These are phyloP conservation scores for Mycalesis mineus DNA, from an alignment of 2,888 invertebrate species.

Conservation along the genomic window DNA sequence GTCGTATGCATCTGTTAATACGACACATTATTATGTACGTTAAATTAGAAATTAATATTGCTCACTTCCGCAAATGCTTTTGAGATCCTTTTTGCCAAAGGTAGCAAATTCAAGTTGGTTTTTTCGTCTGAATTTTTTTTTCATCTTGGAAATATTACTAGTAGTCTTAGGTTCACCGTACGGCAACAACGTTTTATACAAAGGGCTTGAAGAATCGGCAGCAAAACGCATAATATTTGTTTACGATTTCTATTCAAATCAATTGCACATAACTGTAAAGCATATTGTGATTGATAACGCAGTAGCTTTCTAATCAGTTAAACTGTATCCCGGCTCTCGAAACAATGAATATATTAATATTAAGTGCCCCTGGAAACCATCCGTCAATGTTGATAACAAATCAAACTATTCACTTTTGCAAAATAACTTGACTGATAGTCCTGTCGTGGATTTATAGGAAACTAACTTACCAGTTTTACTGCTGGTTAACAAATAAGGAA, in stretches of 20 bases:
- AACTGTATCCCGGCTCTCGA: slow-evolving; percentile 18
- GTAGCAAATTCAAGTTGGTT: no score
- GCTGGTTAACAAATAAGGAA: slow-evolving; percentile 36
- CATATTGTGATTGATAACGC: slow-evolving; percentile 2
- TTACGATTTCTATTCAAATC: neutral
- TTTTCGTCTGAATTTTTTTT: no score
- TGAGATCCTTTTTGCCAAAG: no score
- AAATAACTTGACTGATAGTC: slow-evolving; percentile 30
- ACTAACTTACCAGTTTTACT: slow-evolving; percentile 31
- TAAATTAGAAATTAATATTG: no score
- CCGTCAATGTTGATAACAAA: slow-evolving; percentile 29
- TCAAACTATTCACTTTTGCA: slow-evolving; percentile 30
- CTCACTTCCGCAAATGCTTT: no score
- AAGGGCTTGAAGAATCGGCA: no score
- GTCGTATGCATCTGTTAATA: no score
- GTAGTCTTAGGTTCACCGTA: no score
- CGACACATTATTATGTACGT: no score
- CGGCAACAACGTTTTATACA: no score
- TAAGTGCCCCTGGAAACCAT: slow-evolving; percentile 29
- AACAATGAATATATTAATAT: slow-evolving; percentile 34
- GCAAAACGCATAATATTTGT: neutral
- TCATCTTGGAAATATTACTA: no score
- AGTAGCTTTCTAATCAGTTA: slow-evolving; percentile 17
- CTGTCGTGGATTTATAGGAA: slow-evolving; percentile 26
- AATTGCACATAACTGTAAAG: slow-evolving; percentile 2